Evolutionary conservation across 64 coral and sea anemone species (phyloP).

Genomic region (Stichodactyla mertensii): DNA sequence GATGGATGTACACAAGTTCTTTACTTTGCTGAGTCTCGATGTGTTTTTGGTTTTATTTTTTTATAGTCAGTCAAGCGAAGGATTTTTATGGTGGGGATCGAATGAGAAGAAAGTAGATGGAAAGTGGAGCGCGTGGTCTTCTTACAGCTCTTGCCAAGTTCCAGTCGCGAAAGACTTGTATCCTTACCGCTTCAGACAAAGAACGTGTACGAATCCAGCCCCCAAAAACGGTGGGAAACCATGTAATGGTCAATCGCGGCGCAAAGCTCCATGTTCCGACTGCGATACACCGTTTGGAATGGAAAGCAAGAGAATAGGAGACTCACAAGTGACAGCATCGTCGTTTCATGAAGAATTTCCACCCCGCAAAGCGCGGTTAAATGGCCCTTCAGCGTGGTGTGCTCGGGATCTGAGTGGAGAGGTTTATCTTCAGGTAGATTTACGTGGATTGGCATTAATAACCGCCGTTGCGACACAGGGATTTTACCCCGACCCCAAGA

Average conservation of each 20-base stretch:
- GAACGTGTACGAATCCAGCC: slow-evolving; percentile 65
- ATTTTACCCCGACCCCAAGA: slow-evolving; percentile 54
- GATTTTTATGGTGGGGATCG: slow-evolving; percentile 39
- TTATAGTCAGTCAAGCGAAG: slow-evolving; percentile 6
- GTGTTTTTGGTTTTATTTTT: slow-evolving; percentile 30
- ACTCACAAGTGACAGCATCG: slow-evolving; percentile 60
- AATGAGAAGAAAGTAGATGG: slow-evolving; percentile 68
- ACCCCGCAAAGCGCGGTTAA: slow-evolving; percentile 44
- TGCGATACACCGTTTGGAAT: slow-evolving; percentile 70
- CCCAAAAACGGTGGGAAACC: slow-evolving; percentile 53
- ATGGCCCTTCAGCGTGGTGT: slow-evolving; percentile 81
- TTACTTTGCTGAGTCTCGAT: not conserved
- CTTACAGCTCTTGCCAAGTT: slow-evolving; percentile 68
- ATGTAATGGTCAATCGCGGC: slow-evolving; percentile 45
- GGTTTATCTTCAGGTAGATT: slow-evolving; percentile 76
- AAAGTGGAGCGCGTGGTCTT: slow-evolving; percentile 72
- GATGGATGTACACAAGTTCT: not conserved
- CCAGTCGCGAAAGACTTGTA: slow-evolving; percentile 6
- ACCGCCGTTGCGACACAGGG: slow-evolving; percentile 81
- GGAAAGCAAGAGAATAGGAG: slow-evolving; percentile 52
- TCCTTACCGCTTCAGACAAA: slow-evolving; percentile 77
- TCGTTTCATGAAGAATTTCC: slow-evolving; percentile 70
- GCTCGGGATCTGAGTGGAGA: slow-evolving; percentile 23
- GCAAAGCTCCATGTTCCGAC: slow-evolving; percentile 41
- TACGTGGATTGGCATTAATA: slow-evolving; percentile 36